Base-by-base conservation (phyloP, 2,888 invertebrate genomes). In the Zhuqinia jingwanae region DNA sequence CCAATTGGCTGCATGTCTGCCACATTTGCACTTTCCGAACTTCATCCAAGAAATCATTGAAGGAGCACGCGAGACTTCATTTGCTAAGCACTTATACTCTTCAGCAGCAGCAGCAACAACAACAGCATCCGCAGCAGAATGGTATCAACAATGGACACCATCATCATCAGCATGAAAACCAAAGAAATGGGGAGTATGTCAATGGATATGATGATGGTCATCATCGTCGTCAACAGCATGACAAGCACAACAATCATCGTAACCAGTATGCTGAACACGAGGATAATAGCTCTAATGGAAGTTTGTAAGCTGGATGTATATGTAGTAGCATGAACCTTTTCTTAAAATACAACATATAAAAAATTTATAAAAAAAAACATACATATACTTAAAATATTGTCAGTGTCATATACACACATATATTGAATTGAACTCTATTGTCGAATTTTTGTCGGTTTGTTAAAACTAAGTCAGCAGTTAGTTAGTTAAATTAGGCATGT, bases 21-120 rank as follows among this genome's bases (percentile, higher is more conserved):
- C 94, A 95, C 25, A 95, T 96, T 92, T 97, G 97, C 92, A 96
- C 97, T 93, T 96, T 96, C 92, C 95, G 95, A 27, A 96, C 96
- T 30, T 94, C 95, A 2, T 96, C 96, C 91, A 95, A 95, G 84
- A 95, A 95, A 91, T 95, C 96, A 89, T 93, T 97, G 47, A 94
- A 95, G 58, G 97, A 97, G 91, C 97, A 97, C 92, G 94, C 95
- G 56, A 95, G 96, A 91, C 93, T 96, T 78, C 97, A 97, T 92
- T 96, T 97, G 36, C 85, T 60, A 17, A 84, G 17, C 76, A 45
- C 20, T 3, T 84, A 25, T 20, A 76, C 65, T 30, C 65, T 47
- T 3, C 47, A 63, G 13, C 76, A 56, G 15, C 58, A 68, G 10
- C 47, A 65, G 3, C 77, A 56, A 22, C 56, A 77, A 53, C 76